phyloP scores from a whole-genome alignment of 64 coral and sea anemone genomes.

The Dendronephthya gigantea region DNA sequence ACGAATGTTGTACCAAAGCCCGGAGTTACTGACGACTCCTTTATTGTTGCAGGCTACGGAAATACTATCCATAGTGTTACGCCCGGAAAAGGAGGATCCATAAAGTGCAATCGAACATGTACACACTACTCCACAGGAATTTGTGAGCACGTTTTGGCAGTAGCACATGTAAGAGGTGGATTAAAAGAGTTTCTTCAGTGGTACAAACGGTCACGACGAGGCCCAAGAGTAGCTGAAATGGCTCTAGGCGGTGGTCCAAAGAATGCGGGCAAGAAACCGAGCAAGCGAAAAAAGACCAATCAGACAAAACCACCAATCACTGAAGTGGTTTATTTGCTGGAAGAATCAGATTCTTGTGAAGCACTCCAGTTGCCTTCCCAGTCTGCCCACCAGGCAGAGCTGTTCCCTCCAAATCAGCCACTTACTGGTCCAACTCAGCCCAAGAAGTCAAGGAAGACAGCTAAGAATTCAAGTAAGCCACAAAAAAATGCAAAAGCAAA shows the following conservation, averaged over 20 bases:
- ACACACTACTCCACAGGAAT: neutral
- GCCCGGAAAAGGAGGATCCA: neutral
- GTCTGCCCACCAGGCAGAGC: too few species aligned
- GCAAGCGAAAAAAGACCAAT: conserved; percentile 12
- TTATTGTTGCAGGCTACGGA: conserved; percentile 27
- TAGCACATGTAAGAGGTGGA: neutral
- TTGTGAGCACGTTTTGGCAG: neutral
- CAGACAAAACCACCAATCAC: neutral
- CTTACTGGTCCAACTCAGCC: too few species aligned
- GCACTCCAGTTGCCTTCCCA: too few species aligned
- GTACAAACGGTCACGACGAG: neutral
- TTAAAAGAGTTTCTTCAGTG: neutral
- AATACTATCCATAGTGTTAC: conserved; percentile 28
- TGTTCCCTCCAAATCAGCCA: too few species aligned
- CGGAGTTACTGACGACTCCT: conserved; percentile 35
- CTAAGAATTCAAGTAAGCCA: too few species aligned
- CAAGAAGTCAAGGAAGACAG: too few species aligned
- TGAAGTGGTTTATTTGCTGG: neutral
- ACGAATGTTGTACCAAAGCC: conserved; percentile 44
- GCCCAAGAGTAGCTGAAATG: neutral
- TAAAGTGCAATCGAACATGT: neutral
- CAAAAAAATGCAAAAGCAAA: too few species aligned
- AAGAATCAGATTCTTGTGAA: too few species aligned
- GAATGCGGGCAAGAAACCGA: neutral
- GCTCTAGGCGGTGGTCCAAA: neutral